Evolutionary conservation across 1,140 invertebrate species (phyloP), one percentile per base, ranked within the genome.

Genomic region (Linepithema humile): DNA sequence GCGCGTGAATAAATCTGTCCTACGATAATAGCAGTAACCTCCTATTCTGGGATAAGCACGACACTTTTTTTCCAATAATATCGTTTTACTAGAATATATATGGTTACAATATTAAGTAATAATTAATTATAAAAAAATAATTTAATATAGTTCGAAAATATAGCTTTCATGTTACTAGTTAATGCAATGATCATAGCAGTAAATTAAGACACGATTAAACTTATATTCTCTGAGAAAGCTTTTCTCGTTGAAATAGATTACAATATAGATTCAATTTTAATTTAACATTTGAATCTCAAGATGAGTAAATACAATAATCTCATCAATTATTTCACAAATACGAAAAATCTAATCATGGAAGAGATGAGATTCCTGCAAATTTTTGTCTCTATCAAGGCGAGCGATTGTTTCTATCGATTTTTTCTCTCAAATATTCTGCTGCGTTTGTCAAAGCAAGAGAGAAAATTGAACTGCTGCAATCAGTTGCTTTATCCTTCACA

Each of bases 371-470:
- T 78, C 10, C 20, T 53, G 17, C 17, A 17, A 69, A 78, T 78
- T 78, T 78, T 69, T 67, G 35, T 69, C n/a, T 32, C 20, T 69
- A 67, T 53, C 23, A 23, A 29, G 45, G 10, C 23, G 6, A 38
- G 23, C 48, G 6, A 40, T n/a, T n/a, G n/a, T n/a, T n/a, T n/a
- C 32, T 5, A 9, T 9, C 53, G 12, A 15, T 45, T 62, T 74
- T 32, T 23, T 15, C 26, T 53, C 32, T 50, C 7, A 15, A 67
- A 38, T 67, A 78, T 78, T 78, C 38, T 67, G 45, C 5, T 38
- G 45, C 32, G 17, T 75, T 64, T 75, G 57, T 69, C 32, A 53
- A 69, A 78, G 32, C n/a, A 69, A 69, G 20, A 69, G 75, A 40
- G 75, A 69, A 78, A 78, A 53, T 78, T 53, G 48, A 29, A 69